A percentile compares a stretch with the other conserved stretches of the same genome.
phyloP scores from a whole-genome alignment of 1,140 invertebrate species.

The Aplysia californica region DNA sequence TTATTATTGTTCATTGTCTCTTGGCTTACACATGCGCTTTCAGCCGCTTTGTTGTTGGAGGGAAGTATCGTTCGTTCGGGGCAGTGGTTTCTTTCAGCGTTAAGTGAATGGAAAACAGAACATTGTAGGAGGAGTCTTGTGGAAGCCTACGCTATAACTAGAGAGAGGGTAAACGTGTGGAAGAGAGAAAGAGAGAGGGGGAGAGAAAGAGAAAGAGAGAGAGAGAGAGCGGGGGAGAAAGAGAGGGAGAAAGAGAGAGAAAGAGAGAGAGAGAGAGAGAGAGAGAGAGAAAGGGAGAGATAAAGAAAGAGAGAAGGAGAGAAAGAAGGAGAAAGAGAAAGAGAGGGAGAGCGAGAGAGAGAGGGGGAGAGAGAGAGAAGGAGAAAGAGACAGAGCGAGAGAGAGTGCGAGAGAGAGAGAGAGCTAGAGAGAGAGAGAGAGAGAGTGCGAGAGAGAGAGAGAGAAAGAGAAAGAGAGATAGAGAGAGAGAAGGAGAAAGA shows the following conservation, averaged over 20 bases:
- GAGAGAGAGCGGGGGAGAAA: background rate
- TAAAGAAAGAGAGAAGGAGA: background rate
- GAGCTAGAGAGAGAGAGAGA: background rate
- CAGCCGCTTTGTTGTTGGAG: no score
- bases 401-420: background rate
- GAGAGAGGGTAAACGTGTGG: no score
- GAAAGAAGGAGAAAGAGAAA: background rate
- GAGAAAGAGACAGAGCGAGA: background rate
- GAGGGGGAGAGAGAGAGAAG: conserved; percentile 1
- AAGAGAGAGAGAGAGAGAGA: background rate
- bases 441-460: background rate
- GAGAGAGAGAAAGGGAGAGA: background rate
- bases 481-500: background rate
- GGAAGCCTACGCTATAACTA: no score
- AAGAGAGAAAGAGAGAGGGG: background rate
- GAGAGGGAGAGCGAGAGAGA: background rate
- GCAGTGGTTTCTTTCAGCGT: no score
- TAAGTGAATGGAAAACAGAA: no score
- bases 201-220: background rate
- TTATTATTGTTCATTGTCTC: no score
- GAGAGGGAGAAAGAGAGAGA: background rate
- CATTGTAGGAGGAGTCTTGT: no score
- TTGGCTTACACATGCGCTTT: no score
- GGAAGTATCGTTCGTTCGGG: no score
- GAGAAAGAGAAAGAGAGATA: background rate